Evolutionary conservation across 35 echinoderm and acorn worm species (phyloP).

Genomic region (Ptychodera flava): DNA sequence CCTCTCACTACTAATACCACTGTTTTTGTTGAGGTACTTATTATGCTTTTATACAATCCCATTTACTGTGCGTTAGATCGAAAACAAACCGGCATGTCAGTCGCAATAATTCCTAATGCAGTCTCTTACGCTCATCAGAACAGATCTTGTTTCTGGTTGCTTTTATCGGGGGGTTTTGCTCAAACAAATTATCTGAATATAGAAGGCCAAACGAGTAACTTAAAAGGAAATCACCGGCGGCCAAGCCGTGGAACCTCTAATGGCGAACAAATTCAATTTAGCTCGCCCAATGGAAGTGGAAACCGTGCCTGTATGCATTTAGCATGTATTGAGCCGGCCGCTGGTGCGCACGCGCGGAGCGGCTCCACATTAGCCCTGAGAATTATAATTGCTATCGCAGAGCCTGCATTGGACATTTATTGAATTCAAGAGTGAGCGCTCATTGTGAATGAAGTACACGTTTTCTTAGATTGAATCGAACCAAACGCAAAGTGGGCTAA

Average conservation of each 20-base stretch:
- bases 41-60: neutral
- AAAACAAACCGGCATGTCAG: neutral
- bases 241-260: neutral
- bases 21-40: slow-evolving; percentile 1
- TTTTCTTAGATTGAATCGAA: neutral
- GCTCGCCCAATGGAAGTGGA: neutral
- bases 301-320: neutral
- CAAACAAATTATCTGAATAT: slow-evolving; percentile 2
- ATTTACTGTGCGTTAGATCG: neutral
- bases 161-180: neutral
- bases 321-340: neutral
- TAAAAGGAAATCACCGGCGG: neutral
- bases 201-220: neutral
- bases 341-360: neutral
- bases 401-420: neutral
- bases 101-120: neutral
- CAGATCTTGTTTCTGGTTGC: neutral
- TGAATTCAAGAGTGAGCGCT: neutral
- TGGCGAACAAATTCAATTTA: neutral
- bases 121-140: neutral
- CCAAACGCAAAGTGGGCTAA: neutral
- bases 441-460: neutral
- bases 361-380: neutral
- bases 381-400: neutral
- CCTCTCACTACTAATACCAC: neutral